These are phyloP conservation scores for Heliconius ismenius DNA, from an alignment of 2,888 invertebrate genomes.

Conservation along the genomic window DNA sequence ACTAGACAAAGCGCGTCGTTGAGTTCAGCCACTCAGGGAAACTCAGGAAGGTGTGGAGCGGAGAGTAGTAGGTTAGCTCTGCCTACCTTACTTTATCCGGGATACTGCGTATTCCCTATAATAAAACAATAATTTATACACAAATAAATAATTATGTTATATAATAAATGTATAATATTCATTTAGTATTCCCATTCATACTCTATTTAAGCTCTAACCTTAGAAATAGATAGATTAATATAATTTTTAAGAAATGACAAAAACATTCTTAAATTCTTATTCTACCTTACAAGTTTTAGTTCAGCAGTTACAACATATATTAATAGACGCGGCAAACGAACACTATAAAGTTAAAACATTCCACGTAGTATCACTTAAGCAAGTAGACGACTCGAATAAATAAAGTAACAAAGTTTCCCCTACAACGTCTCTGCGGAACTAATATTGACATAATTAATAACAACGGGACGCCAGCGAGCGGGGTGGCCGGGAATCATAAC, in stretches of 20 bases:
- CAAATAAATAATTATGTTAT: no score
- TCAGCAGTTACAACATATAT: background rate
- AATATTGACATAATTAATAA: conserved; percentile 75
- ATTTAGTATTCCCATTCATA: no score
- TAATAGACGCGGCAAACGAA: conserved; percentile 1
- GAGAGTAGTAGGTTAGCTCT: no score
- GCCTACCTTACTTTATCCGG: no score
- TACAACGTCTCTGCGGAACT: conserved; percentile 32
- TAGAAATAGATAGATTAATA: background rate
- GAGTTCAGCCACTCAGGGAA: no score
- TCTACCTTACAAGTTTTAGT: background rate
- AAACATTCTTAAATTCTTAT: background rate
- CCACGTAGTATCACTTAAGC: conserved; percentile 20
- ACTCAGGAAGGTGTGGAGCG: no score
- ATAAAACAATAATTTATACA: no score
- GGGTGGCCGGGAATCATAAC: conserved; percentile 22
- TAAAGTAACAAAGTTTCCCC: conserved; percentile 30
- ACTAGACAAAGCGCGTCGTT: no score
- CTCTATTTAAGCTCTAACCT: background rate
- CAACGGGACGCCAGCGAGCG: conserved; percentile 14
- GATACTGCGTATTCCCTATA: no score
- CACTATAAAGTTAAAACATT: conserved; percentile 20
- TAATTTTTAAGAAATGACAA: background rate
- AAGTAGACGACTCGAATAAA: conserved; percentile 25
- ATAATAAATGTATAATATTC: no score